Evolutionary conservation across 1,140 invertebrate species (phyloP).

Genomic region (Aphis craccivora): DNA sequence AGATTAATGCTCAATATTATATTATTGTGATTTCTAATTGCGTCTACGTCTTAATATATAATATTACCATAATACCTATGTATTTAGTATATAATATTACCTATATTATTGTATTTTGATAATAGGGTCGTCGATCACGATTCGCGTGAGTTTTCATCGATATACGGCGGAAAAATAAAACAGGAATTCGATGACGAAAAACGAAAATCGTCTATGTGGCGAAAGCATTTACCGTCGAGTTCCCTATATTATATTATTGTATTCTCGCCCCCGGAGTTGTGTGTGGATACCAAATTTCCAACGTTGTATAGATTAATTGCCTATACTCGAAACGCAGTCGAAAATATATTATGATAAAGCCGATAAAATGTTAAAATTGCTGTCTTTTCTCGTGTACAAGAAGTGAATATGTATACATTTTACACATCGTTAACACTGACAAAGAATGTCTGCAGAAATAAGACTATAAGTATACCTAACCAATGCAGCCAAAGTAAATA

Average conservation of each 20-base stretch:
- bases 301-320: no score
- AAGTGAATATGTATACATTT: neutral
- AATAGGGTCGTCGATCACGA: no score
- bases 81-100: no score
- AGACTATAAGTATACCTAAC: neutral
- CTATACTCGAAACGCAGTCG: no score
- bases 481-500: neutral
- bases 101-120: no score
- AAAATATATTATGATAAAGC: neutral
- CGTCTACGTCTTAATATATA: neutral
- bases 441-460: neutral
- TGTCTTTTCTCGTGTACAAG: neutral
- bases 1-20: neutral
- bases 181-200: neutral
- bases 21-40: neutral
- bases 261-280: neutral
- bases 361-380: neutral
- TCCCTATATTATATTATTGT: neutral
- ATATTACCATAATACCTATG: no score
- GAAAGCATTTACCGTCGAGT: neutral
- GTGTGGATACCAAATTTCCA: neutral
- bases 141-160: neutral
- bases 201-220: neutral
- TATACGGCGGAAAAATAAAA: neutral
- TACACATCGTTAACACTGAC: no score